Percentiles rank a stretch among this genome's conserved stretches.
These are phyloP conservation scores for Gephyroberyx darwinii DNA, from an alignment of 2,797 vertebrate genomes.

Conservation along the genomic window DNA sequence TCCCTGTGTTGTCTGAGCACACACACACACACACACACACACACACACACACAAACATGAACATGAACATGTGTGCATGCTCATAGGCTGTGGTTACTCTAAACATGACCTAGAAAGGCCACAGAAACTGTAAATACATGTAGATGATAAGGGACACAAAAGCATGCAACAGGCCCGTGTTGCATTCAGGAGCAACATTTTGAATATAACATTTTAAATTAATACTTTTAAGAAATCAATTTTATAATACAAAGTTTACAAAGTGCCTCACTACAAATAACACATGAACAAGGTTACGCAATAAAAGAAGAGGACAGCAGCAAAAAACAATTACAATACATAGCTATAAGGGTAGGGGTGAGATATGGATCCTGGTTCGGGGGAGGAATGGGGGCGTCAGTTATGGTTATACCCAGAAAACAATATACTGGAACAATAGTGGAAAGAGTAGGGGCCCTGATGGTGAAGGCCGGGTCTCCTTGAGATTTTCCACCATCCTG, in stretches of 20 bases:
- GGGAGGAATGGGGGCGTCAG: too few relatives aligned
- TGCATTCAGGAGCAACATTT: background rate
- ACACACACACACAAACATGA: background rate
- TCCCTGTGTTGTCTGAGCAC: slow-evolving; percentile 81
- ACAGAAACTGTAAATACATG: slow-evolving; percentile 20
- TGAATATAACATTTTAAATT: too few relatives aligned
- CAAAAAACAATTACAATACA: background rate
- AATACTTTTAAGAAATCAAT: background rate
- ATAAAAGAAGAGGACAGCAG: background rate
- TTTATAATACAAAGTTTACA: background rate
- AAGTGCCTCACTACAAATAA: background rate
- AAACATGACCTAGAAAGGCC: slow-evolving; percentile 30
- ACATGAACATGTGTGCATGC: background rate
- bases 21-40: background rate
- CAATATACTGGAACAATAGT: too few relatives aligned
- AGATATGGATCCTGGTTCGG: too few relatives aligned
- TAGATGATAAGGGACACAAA: background rate
- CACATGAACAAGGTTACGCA: background rate
- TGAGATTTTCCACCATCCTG: too few relatives aligned
- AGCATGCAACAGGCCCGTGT: background rate
- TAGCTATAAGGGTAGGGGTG: background rate
- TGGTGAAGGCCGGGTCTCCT: too few relatives aligned
- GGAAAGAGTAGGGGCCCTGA: too few relatives aligned
- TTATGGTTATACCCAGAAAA: too few relatives aligned
- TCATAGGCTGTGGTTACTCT: slow-evolving; percentile 11